These are phyloP conservation scores for Aurelia aurita DNA, from an alignment of 30 jellyfish, hydroid and myxozoan species.

Conservation along the genomic window DNA sequence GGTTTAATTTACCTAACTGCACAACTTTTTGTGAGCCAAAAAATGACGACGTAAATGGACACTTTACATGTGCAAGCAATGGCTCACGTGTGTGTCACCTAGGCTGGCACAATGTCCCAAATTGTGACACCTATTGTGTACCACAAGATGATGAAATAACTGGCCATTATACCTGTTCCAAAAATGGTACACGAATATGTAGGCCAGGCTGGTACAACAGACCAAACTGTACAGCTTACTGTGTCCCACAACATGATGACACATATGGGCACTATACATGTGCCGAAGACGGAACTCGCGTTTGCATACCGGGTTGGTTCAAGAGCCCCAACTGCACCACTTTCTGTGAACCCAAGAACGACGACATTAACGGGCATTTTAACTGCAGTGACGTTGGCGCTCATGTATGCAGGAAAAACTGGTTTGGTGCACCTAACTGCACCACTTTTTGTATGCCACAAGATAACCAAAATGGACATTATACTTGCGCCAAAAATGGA, in stretches of 20 bases:
- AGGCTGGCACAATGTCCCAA: slow-evolving; percentile 49
- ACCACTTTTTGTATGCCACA: slow-evolving; percentile 21
- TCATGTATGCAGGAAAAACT: slow-evolving; percentile 37
- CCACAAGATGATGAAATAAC: slow-evolving; percentile 48
- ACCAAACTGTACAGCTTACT: slow-evolving; percentile 46
- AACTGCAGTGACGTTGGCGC: slow-evolving; percentile 49
- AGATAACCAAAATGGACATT: slow-evolving; percentile 11
- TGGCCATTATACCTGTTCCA: slow-evolving; percentile 68
- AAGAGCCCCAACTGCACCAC: slow-evolving; percentile 35
- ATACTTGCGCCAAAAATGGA: slow-evolving; percentile 21
- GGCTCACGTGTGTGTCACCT: slow-evolving; percentile 43
- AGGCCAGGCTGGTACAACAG: slow-evolving; percentile 46
- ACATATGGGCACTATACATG: slow-evolving; percentile 57
- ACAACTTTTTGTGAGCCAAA: slow-evolving; percentile 35
- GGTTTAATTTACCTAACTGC: slow-evolving; percentile 26
- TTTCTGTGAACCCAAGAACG: slow-evolving; percentile 32
- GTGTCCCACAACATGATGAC: slow-evolving; percentile 57
- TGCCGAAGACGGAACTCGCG: slow-evolving; percentile 26
- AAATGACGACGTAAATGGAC: slow-evolving; percentile 27
- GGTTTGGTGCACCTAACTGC: slow-evolving; percentile 66
- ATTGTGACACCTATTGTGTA: slow-evolving; percentile 33
- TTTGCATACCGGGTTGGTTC: slow-evolving; percentile 62
- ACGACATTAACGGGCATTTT: slow-evolving; percentile 61
- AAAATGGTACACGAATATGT: slow-evolving; percentile 60
- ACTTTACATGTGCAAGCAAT: slow-evolving; percentile 24